Percentiles rank a stretch among this genome's conserved stretches.
Evolutionary conservation across 2,797 vertebrate genomes (phyloP).

Genomic region (Melanotaenia trifasciata): DNA sequence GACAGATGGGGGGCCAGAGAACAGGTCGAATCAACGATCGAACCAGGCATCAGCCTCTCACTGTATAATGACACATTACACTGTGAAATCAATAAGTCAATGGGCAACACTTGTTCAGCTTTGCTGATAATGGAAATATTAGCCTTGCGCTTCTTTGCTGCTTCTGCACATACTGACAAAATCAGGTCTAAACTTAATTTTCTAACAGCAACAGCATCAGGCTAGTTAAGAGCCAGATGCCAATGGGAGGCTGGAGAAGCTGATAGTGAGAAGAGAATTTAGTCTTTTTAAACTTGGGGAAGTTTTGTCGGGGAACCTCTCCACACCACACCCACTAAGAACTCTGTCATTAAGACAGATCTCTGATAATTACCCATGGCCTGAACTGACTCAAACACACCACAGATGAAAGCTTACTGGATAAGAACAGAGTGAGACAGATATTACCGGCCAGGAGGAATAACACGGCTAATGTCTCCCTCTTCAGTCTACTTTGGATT

Average conservation of each 20-base stretch:
- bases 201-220: slow-evolving; percentile 31
- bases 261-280: not conserved
- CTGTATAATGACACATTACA: slow-evolving; percentile 82
- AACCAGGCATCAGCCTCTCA: slow-evolving; percentile 68
- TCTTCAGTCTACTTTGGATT: slow-evolving; percentile 70
- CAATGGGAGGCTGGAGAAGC: slow-evolving; percentile 40
- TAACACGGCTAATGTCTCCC: slow-evolving; percentile 77
- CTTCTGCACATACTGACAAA: slow-evolving; percentile 64
- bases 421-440: slow-evolving; percentile 23
- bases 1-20: slow-evolving; percentile 79
- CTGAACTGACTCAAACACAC: slow-evolving; percentile 43
- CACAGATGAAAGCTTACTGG: slow-evolving; percentile 52
- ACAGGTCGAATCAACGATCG: slow-evolving; percentile 70
- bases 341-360: slow-evolving; percentile 75
- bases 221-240: slow-evolving; percentile 74
- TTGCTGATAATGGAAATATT: slow-evolving; percentile 74
- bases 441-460: slow-evolving; percentile 29
- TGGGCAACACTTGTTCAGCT: slow-evolving; percentile 79
- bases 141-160: slow-evolving; percentile 63
- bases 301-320: slow-evolving; percentile 38
- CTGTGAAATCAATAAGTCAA: slow-evolving; percentile 81
- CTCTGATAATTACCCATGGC: slow-evolving; percentile 47
- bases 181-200: slow-evolving; percentile 77
- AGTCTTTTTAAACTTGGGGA: slow-evolving; percentile 14
- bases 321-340: slow-evolving; percentile 59